phyloP scores from a whole-genome alignment of 2,888 invertebrate genomes.

The Lottia gigantea region DNA sequence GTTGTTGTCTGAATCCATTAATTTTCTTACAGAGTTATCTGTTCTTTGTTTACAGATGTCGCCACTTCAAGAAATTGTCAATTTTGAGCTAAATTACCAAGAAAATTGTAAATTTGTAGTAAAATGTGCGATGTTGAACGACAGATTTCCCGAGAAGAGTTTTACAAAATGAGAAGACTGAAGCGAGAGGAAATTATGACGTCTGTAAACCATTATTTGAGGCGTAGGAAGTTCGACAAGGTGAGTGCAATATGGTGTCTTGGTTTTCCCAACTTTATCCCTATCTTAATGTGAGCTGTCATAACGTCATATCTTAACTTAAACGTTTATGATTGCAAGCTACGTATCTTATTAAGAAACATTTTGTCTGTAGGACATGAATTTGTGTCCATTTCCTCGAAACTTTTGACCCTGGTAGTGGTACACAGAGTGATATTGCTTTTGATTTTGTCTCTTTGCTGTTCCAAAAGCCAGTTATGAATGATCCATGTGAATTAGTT shows the following conservation, averaged over 20 bases:
- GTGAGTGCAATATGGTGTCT: too few relatives aligned
- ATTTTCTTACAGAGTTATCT: too few relatives aligned
- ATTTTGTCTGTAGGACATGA: not conserved
- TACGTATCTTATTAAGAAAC: not conserved
- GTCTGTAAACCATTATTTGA: constrained; percentile 52
- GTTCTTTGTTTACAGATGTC: too few relatives aligned
- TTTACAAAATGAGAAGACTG: constrained; percentile 51
- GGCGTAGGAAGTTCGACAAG: constrained; percentile 48
- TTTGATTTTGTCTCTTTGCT: too few relatives aligned
- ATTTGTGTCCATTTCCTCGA: not conserved
- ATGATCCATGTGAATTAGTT: too few relatives aligned
- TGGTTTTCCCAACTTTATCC: too few relatives aligned
- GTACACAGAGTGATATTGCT: too few relatives aligned
- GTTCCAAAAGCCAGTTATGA: too few relatives aligned
- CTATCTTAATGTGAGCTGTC: too few relatives aligned
- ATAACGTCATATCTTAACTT: too few relatives aligned
- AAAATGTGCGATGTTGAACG: constrained; percentile 22
- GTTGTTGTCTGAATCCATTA: too few relatives aligned
- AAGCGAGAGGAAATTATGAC: constrained; percentile 54
- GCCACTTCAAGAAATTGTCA: not conserved
- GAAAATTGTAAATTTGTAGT: not conserved
- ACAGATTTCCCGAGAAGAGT: not conserved
- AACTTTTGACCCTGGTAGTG: not conserved
- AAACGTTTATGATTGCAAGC: too few relatives aligned
- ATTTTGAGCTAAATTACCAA: not conserved